phyloP scores from a whole-genome alignment of 2,797 vertebrate genomes.

The Poecilia wingei region DNA sequence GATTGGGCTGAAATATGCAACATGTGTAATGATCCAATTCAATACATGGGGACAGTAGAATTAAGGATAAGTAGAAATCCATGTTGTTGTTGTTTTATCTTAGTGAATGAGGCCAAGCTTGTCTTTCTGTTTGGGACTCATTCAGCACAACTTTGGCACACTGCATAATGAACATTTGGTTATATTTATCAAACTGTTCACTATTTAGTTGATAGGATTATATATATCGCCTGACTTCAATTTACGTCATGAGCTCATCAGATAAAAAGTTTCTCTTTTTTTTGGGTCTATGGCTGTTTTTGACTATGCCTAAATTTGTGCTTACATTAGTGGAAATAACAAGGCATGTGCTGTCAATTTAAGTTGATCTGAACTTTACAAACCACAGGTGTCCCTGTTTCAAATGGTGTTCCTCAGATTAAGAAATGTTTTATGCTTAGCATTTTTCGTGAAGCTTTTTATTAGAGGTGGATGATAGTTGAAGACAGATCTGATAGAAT shows the following conservation, averaged over 20 bases:
- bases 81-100: background rate
- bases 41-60: background rate
- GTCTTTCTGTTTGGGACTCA: background rate
- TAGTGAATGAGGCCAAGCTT: background rate
- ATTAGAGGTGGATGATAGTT: background rate
- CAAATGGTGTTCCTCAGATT: background rate
- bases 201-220: background rate
- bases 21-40: background rate
- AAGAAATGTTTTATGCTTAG: constrained; percentile 4
- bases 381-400: constrained; percentile 1
- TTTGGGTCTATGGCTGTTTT: background rate
- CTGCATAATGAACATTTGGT: background rate
- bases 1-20: background rate
- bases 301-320: constrained; percentile 6
- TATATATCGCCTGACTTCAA: background rate
- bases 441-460: background rate
- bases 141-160: background rate
- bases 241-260: background rate
- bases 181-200: background rate
- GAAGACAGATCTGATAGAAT: background rate
- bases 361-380: background rate
- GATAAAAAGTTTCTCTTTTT: background rate
- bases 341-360: constrained; percentile 6
- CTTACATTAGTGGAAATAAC: background rate
- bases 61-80: background rate